A percentile compares a stretch with the other conserved stretches of the same genome.
These are phyloP conservation scores for Agrypnus murinus DNA, from an alignment of 2,888 invertebrate genomes.

Conservation along the genomic window DNA sequence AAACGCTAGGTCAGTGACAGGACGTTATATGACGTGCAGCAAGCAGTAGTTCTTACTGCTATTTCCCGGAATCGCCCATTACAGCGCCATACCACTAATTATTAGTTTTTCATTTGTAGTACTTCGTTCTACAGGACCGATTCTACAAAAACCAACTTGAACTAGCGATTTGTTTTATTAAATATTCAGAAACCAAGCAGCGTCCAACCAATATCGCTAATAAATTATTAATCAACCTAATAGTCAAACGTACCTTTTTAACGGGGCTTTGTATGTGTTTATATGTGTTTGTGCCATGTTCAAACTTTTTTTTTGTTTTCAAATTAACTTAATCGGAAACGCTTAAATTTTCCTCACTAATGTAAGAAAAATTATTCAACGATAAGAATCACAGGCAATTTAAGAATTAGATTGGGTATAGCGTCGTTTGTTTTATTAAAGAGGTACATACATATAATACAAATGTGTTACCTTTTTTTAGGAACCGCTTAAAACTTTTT, in stretches of 20 bases:
- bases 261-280: not conserved
- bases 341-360: too few species aligned
- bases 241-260: not conserved
- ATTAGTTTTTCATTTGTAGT: constrained; percentile 24
- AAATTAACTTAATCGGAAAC: too few species aligned
- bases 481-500: too few species aligned
- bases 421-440: too few species aligned
- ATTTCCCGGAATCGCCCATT: constrained; percentile 42
- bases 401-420: too few species aligned
- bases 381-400: too few species aligned
- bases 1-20: constrained; percentile 48
- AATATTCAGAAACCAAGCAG: constrained; percentile 4
- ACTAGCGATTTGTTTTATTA: constrained; percentile 14
- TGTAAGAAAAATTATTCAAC: too few species aligned
- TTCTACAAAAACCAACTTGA: constrained; percentile 7
- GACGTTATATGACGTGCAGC: constrained; percentile 43
- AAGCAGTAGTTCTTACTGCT: constrained; percentile 29
- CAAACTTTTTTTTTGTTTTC: not conserved
- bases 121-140: constrained; percentile 13
- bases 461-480: too few species aligned
- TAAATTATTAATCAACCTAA: constrained; percentile 15
- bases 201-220: not conserved
- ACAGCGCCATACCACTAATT: constrained; percentile 31
- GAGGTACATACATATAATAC: too few species aligned
- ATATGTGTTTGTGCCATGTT: not conserved